Evolutionary conservation across 2,797 vertebrate species (phyloP).

Genomic region (Platyrinchus mystaceus): DNA sequence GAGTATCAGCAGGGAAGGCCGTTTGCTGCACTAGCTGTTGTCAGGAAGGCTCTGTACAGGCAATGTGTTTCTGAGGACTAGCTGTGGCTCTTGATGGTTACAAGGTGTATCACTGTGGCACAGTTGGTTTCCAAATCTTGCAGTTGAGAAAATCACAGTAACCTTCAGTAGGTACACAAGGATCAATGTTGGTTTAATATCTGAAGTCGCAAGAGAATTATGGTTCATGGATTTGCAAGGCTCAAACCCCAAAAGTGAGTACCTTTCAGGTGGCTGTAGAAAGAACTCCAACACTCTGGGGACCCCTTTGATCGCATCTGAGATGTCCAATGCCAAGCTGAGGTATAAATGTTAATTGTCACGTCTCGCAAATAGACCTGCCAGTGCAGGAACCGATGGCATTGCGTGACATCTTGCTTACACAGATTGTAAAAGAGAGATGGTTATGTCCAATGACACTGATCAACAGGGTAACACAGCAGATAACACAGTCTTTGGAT

Average conservation of each 20-base stretch:
- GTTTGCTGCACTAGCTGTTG: background rate
- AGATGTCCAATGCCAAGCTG: background rate
- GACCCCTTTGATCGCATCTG: background rate
- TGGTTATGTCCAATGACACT: background rate
- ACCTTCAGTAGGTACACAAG: fast-evolving
- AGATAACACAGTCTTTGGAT: background rate
- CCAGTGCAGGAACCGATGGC: background rate
- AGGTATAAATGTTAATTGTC: background rate
- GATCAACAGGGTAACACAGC: background rate
- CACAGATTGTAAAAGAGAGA: background rate
- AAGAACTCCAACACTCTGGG: background rate
- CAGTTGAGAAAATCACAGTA: background rate
- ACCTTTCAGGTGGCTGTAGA: background rate
- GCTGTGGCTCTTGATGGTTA: background rate
- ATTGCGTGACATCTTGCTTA: background rate
- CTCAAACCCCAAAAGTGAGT: background rate
- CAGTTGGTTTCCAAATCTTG: background rate
- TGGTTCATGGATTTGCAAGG: background rate
- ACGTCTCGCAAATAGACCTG: background rate
- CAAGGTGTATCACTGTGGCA: background rate
- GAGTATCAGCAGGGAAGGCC: background rate
- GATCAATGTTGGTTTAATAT: background rate
- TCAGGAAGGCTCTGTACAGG: background rate
- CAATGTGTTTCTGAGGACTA: background rate
- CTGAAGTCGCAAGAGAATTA: background rate